These are phyloP conservation scores for Craterocephalus amniculus DNA, from an alignment of 2,797 vertebrate species.

Conservation along the genomic window DNA sequence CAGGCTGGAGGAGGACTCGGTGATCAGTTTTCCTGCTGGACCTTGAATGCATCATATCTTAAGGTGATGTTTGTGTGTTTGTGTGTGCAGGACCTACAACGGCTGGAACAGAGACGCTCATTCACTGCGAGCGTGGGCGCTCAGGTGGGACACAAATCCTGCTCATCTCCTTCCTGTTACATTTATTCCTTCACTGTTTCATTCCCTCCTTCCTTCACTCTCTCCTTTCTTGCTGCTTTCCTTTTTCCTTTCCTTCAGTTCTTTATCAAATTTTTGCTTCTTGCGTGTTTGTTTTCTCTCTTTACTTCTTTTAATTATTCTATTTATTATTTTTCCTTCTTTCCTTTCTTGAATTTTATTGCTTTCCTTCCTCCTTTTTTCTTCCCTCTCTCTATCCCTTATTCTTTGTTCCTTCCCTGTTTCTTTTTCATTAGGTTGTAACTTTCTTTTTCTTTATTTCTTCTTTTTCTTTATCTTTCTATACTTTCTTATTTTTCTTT, in stretches of 20 bases:
- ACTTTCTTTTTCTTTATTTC: background rate
- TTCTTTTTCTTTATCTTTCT: background rate
- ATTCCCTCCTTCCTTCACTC: background rate
- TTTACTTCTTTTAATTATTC: background rate
- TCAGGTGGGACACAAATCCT: constrained; percentile 84
- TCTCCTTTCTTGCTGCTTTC: background rate
- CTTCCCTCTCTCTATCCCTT: background rate
- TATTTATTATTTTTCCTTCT: background rate
- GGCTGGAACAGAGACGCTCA: constrained; percentile 94
- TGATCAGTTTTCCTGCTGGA: too few species aligned
- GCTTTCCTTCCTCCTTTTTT: background rate
- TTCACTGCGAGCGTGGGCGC: constrained; percentile 90
- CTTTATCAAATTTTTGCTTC: background rate
- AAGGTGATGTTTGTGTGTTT: background rate
- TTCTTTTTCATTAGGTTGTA: too few species aligned
- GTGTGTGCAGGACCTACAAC: constrained; percentile 86
- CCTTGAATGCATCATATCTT: background rate
- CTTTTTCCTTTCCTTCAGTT: background rate
- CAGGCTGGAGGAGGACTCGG: too few species aligned
- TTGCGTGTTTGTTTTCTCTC: background rate
- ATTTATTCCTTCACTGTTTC: background rate
- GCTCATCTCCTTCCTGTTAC: background rate
- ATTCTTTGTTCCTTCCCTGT: background rate
- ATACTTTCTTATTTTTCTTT: background rate
- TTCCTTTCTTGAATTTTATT: background rate